phyloP scores from a whole-genome alignment of 1,140 invertebrate species.

The Nixonia krombeini region DNA sequence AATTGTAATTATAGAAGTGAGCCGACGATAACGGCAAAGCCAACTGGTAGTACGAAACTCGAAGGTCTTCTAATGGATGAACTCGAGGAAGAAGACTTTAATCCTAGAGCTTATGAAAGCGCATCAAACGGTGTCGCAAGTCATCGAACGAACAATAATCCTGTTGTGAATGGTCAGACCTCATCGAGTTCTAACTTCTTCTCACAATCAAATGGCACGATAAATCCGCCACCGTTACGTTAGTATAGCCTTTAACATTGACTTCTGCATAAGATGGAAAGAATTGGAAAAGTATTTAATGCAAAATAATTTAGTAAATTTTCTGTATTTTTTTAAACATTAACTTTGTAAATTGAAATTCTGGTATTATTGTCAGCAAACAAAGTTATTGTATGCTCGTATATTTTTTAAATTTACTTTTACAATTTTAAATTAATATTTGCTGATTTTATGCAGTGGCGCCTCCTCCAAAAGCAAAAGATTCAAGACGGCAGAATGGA shows the following conservation, averaged over 20 bases:
- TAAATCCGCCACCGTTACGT: slow-evolving; percentile 76
- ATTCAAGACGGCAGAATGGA: slow-evolving; percentile 76
- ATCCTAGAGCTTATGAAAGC: slow-evolving; percentile 81
- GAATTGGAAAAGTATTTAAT: no score
- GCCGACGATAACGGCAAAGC: slow-evolving; percentile 63
- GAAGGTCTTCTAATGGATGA: slow-evolving; percentile 88
- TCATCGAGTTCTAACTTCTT: slow-evolving; percentile 62
- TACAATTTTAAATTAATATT: neutral
- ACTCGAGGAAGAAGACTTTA: slow-evolving; percentile 82
- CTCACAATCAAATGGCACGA: slow-evolving; percentile 61
- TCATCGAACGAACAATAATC: slow-evolving; percentile 67
- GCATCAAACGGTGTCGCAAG: slow-evolving; percentile 67
- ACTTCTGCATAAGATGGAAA: no score
- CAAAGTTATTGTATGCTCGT: no score
- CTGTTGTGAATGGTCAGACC: slow-evolving; percentile 61
- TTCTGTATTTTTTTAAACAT: no score
- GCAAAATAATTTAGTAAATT: no score
- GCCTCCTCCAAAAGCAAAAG: slow-evolving; percentile 84
- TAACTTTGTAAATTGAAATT: slow-evolving; percentile 3
- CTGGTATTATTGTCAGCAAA: neutral
- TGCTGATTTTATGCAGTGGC: slow-evolving; percentile 74
- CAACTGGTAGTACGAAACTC: slow-evolving; percentile 82
- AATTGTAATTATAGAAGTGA: slow-evolving; percentile 39
- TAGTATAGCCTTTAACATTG: no score
- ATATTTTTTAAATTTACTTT: no score